Base-by-base conservation (phyloP, 2,888 invertebrate species). In the Helicoverpa assulta region DNA sequence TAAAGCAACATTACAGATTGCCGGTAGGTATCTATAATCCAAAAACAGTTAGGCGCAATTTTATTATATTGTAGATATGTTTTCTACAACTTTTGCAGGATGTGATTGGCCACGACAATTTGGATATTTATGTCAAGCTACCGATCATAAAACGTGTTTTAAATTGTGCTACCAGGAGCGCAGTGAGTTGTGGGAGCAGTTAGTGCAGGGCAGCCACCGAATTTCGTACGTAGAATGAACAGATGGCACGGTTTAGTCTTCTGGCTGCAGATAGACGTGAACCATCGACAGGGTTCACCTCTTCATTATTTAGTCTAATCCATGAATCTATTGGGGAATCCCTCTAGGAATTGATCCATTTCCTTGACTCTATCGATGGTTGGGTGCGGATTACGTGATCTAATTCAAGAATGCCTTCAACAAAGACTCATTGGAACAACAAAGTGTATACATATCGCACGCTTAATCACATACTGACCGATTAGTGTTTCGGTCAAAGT, bases 251-350 rank as follows among this genome's bases (percentile, higher is more conserved):
- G 70, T 59, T 63, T 55, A 78, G 52, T 60, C 76, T 66, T 70
- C 76, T 66, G 80, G 80, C 70, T 62, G 37, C 55, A 43, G 55
- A 62, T 51, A 37, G 70, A 77, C 80, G 66, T 66, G 66, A 66
- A 59, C 70, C 76, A 79, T 79, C 75, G 62, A 75, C 66, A 60
- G 55, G 55, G 65, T 62, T 65, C 26, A 75, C 65, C 77, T 63
- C 57, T 64, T 61, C 67, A 76, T 80, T 80, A 80, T 80, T 80
- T 76, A 67, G 67, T 57, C 80, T 80, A 77, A 77, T 77, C 77
- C 80, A 77, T 77, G 76, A 77, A 80, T 76, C 66, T 57, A 71
- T 77, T 79, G 67, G 50, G 70, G 67, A 65, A 61, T 62, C 19
- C 55, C 58, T 79, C 79, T 50, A 56, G 26, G 54, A 58, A 61